Conservation (phyloP, 2,113 vertebrate species). For the Oncorhynchus nerka region DNA sequence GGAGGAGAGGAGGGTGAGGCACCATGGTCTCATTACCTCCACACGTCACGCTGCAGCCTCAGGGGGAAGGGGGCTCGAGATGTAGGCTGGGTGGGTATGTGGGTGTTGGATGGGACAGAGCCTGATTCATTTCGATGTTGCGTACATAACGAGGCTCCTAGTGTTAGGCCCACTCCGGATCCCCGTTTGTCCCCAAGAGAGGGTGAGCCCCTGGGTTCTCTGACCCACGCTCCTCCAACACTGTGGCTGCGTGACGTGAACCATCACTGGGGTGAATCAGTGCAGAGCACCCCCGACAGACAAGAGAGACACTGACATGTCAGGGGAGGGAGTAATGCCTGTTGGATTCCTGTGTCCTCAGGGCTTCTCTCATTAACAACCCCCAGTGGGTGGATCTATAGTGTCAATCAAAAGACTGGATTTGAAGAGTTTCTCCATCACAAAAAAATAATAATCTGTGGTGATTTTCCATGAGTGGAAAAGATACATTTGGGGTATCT, state of each 20-base stretch:
- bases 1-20: constrained; percentile 1
- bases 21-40: constrained; percentile 44
- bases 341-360: not conserved
- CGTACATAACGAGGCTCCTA: constrained; percentile 32
- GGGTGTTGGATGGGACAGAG: constrained; percentile 5
- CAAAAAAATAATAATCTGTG: not conserved
- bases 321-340: constrained; percentile 19
- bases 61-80: not conserved
- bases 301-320: constrained; percentile 9
- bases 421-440: not conserved
- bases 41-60: not conserved
- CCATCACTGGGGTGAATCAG: not conserved
- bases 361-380: constrained; percentile 1
- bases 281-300: not conserved
- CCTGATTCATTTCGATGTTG: constrained; percentile 32
- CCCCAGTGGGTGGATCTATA: not conserved
- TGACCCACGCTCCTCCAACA: not conserved
- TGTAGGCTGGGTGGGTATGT: constrained; percentile 8
- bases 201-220: not conserved
- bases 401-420: not conserved
- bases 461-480: no score
- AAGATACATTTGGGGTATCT: no score
- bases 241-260: not conserved
- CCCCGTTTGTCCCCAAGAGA: constrained; percentile 1
- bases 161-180: constrained; percentile 5